Conservation (phyloP, 1,140 invertebrate species). For the Rhynchophorus ferrugineus region DNA sequence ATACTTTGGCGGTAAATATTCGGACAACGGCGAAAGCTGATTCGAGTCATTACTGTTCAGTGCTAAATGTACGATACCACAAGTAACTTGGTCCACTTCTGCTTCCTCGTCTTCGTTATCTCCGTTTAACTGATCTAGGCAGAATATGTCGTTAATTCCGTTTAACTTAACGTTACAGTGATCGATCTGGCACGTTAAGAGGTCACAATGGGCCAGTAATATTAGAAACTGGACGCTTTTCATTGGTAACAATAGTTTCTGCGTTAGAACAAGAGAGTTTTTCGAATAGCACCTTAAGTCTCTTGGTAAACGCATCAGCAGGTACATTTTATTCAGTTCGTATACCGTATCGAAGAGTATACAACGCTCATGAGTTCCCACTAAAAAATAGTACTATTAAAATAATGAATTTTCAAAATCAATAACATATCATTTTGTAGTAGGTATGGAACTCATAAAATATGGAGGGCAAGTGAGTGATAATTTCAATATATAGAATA, state of each 20-base stretch:
- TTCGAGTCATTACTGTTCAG: constrained; percentile 11
- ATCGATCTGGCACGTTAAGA: constrained; percentile 10
- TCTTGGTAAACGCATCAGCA: constrained; percentile 15
- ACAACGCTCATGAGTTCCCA: constrained; percentile 10
- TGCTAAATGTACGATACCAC: constrained; percentile 13
- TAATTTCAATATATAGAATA: too few relatives aligned
- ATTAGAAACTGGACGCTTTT: constrained; percentile 12
- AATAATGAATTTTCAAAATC: not conserved
- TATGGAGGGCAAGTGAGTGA: too few relatives aligned
- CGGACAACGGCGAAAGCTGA: constrained; percentile 12
- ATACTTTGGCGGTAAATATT: constrained; percentile 11
- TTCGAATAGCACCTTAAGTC: constrained; percentile 19
- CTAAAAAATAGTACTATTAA: constrained; percentile 5
- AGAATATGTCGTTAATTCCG: constrained; percentile 25
- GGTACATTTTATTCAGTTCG: constrained; percentile 16
- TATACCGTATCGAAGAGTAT: constrained; percentile 22
- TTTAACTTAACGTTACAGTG: constrained; percentile 22
- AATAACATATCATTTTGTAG: not conserved
- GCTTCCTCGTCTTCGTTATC: constrained; percentile 6
- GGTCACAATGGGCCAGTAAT: constrained; percentile 18
- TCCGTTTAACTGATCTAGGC: not conserved
- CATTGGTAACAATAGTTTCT: constrained; percentile 20
- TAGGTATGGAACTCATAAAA: not conserved
- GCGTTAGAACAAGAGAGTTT: constrained; percentile 13
- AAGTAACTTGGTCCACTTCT: constrained; percentile 11